These are phyloP conservation scores for Montipora efflorescens DNA, from an alignment of 64 coral and sea anemone species.

Conservation along the genomic window DNA sequence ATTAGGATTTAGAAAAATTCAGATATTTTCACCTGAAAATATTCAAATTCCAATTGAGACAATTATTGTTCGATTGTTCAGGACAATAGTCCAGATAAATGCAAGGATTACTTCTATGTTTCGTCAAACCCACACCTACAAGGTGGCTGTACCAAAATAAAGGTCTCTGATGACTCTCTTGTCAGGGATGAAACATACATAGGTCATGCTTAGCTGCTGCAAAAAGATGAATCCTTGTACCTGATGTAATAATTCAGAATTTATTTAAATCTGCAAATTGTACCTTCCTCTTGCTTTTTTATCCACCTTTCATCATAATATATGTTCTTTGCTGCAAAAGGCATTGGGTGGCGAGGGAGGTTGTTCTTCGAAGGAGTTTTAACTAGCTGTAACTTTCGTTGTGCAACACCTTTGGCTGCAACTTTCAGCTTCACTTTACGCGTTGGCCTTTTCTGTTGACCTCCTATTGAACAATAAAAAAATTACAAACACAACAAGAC, in stretches of 20 bases:
- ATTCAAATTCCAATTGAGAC: too few relatives aligned
- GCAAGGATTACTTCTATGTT: too few relatives aligned
- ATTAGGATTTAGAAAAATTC: too few relatives aligned
- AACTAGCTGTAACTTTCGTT: constrained; percentile 78
- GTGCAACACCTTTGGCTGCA: constrained; percentile 86
- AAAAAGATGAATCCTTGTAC: too few relatives aligned
- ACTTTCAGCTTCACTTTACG: constrained; percentile 79
- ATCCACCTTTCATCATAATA: constrained; percentile 99
- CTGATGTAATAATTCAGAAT: background rate
- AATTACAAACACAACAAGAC: background rate
- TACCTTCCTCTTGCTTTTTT: constrained; percentile 96
- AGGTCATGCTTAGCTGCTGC: too few relatives aligned
- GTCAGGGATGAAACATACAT: too few relatives aligned
- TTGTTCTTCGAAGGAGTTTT: constrained; percentile 71
- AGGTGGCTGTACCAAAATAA: too few relatives aligned
- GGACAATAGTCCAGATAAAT: too few relatives aligned
- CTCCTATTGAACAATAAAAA: background rate
- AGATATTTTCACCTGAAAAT: too few relatives aligned
- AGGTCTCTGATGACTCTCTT: too few relatives aligned
- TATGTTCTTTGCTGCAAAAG: constrained; percentile 98
- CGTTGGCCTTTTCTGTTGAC: constrained; percentile 18
- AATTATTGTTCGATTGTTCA: too few relatives aligned
- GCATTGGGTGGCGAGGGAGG: constrained; percentile 96
- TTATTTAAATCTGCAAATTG: background rate
- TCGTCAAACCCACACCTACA: too few relatives aligned